Conservation (phyloP, 2,888 invertebrate genomes). For the Pantelozetes paolii region DNA sequence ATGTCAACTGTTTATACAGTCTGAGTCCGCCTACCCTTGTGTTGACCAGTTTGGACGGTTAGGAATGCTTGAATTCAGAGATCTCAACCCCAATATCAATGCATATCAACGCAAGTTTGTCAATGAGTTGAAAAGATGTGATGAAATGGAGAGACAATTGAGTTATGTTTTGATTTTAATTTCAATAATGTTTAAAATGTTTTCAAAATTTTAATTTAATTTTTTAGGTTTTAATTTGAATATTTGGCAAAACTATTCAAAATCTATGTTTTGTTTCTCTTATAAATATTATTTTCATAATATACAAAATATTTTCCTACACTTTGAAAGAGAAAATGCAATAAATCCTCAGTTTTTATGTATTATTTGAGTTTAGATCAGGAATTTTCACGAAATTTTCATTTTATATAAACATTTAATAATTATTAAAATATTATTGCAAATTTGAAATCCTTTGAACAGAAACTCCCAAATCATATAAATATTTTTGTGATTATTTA, state of each 20-base stretch:
- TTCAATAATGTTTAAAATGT: constrained; percentile 45
- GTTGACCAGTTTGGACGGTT: constrained; percentile 90
- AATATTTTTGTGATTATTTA: too few species aligned
- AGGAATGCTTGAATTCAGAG: constrained; percentile 89
- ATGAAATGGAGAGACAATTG: constrained; percentile 97
- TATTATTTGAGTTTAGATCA: too few species aligned
- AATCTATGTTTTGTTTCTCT: not conserved
- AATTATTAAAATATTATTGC: too few species aligned
- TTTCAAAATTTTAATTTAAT: constrained; percentile 31
- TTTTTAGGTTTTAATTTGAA: not conserved
- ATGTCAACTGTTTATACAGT: constrained; percentile 95
- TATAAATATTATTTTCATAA: too few species aligned
- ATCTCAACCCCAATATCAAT: constrained; percentile 53
- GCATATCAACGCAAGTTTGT: constrained; percentile 63
- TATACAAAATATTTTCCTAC: too few species aligned
- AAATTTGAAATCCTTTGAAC: too few species aligned
- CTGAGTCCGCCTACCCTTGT: constrained; percentile 88
- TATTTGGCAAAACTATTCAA: not conserved
- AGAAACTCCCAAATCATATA: too few species aligned
- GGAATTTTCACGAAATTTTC: too few species aligned
- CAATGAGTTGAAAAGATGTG: constrained; percentile 93
- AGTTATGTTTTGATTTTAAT: constrained; percentile 75
- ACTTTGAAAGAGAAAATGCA: too few species aligned
- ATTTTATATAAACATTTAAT: too few species aligned
- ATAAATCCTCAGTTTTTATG: too few species aligned